phyloP scores from a whole-genome alignment of 2,888 invertebrate species.

The Notodonta dromedarius region DNA sequence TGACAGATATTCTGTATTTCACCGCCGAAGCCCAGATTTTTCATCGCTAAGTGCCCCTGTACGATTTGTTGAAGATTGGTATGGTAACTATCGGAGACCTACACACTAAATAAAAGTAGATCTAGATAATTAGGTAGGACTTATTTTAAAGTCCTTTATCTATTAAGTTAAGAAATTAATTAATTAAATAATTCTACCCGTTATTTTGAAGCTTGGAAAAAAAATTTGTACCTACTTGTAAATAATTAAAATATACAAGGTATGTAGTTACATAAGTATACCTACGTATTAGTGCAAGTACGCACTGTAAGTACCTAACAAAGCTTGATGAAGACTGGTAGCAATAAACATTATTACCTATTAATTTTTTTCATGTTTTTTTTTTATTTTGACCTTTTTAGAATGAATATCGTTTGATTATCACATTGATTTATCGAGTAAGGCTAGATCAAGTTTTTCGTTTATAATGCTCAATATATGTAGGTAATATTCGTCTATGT shows the following conservation, averaged over 20 bases:
- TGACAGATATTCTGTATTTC: neutral
- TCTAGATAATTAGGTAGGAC: neutral
- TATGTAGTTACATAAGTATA: no score
- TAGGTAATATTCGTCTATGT: no score
- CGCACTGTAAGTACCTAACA: neutral
- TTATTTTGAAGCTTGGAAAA: no score
- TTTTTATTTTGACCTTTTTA: no score
- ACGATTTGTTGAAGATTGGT: neutral
- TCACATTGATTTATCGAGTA: no score
- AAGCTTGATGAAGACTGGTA: slow-evolving; percentile 11
- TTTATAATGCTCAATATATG: no score
- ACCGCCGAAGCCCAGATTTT: neutral
- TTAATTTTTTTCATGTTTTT: neutral
- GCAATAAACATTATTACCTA: slow-evolving; percentile 3
- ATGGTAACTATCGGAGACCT: neutral
- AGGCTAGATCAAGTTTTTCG: no score
- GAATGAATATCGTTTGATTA: no score
- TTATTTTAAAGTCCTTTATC: neutral
- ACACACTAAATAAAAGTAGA: neutral
- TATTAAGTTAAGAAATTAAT: no score
- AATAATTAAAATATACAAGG: neutral
- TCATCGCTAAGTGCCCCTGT: neutral
- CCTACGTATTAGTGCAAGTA: no score
- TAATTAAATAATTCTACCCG: no score
- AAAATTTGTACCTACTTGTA: neutral